These are phyloP conservation scores for Cromileptes altivelis DNA, from an alignment of 2,113 vertebrate species.

Conservation along the genomic window DNA sequence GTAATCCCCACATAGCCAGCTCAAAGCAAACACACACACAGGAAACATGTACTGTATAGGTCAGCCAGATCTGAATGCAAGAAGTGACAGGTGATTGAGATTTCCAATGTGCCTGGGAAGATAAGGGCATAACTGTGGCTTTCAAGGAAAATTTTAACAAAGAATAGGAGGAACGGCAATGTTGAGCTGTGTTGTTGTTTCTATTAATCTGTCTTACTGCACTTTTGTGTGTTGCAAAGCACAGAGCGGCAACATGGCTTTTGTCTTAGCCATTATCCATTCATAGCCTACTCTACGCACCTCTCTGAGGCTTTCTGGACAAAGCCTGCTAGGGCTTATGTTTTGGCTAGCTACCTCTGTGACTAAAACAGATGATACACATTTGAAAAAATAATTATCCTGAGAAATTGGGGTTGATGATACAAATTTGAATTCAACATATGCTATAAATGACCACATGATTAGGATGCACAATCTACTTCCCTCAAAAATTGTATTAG, in stretches of 20 bases:
- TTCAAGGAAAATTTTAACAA: constrained; percentile 12
- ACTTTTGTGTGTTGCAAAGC: constrained; percentile 44
- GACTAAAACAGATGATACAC: constrained; percentile 17
- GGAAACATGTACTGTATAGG: neutral
- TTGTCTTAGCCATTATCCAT: constrained; percentile 23
- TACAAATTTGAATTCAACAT: neutral
- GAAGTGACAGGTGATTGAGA: constrained; percentile 16
- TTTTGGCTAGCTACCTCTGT: neutral
- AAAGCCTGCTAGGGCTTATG: constrained; percentile 18
- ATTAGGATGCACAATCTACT: neutral
- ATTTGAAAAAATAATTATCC: neutral
- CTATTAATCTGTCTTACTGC: constrained; percentile 30
- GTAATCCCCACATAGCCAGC: constrained; percentile 42
- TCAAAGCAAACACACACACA: constrained; percentile 13
- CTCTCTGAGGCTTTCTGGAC: constrained; percentile 8
- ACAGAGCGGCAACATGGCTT: constrained; percentile 31
- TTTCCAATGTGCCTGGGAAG: constrained; percentile 1
- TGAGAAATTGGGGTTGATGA: neutral
- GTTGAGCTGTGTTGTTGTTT: constrained; percentile 27
- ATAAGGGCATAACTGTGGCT: constrained; percentile 1
- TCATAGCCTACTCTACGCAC: constrained; percentile 4
- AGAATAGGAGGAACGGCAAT: neutral
- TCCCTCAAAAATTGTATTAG: neutral
- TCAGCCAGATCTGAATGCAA: constrained; percentile 35
- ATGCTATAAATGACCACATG: neutral